Evolutionary conservation across 1,140 invertebrate genomes (phyloP).

Genomic region (Lepidostoma basale): DNA sequence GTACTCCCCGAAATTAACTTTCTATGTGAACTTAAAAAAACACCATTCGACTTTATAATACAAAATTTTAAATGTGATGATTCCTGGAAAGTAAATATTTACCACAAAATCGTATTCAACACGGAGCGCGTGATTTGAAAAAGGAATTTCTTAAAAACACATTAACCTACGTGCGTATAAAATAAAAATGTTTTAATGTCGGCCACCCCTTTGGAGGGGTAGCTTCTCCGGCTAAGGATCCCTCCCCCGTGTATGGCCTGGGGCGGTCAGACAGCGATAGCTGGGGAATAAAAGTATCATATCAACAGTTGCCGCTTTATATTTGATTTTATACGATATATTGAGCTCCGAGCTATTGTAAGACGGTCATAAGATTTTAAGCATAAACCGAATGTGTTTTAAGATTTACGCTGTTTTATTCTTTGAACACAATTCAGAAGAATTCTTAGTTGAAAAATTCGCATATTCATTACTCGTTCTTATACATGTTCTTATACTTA

Average conservation of each 20-base stretch:
- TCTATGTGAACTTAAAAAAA: too few relatives aligned
- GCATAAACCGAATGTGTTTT: constrained; percentile 5
- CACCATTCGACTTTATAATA: too few relatives aligned
- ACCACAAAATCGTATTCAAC: background rate
- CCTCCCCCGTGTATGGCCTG: background rate
- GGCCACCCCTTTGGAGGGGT: background rate
- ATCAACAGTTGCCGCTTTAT: constrained; percentile 43
- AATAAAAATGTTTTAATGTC: constrained; percentile 27
- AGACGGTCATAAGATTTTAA: constrained; percentile 31
- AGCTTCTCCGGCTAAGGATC: background rate
- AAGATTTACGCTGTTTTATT: too few relatives aligned
- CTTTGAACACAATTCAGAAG: too few relatives aligned
- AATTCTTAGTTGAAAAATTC: too few relatives aligned
- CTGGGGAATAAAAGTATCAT: constrained; percentile 33
- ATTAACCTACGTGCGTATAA: constrained; percentile 17
- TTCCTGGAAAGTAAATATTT: too few relatives aligned
- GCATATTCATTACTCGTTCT: too few relatives aligned
- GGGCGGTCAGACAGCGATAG: constrained; percentile 24
- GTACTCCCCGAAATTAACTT: too few relatives aligned
- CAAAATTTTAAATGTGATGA: too few relatives aligned
- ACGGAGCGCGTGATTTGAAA: too few relatives aligned
- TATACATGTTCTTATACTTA: too few relatives aligned
- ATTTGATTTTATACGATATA: constrained; percentile 45
- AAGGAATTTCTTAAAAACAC: constrained; percentile 1
- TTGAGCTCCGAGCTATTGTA: constrained; percentile 38